Evolutionary conservation across 2,888 invertebrate species (phyloP), one percentile per base, ranked within the genome.

Genomic region (Ochropacha duplaris): DNA sequence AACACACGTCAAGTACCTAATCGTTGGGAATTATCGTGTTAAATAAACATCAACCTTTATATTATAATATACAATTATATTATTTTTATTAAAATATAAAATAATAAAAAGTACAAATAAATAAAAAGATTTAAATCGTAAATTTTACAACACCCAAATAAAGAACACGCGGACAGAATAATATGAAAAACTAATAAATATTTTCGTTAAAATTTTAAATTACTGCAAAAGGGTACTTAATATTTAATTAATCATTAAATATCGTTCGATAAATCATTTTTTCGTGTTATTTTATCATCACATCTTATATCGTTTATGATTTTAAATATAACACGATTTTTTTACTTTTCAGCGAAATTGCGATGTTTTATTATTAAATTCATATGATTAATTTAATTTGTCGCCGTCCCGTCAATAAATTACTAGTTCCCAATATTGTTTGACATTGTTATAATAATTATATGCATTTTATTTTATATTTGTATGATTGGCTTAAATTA

Each of bases 391-490:
- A 54, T 56, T 34, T 56, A 54, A 24, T 58, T 61, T 71, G 65
- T 55, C 74, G 73, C 75, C 73, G 73, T 68, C 66, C 73, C 80
- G 74, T 75, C 72, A 54, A 58, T 54, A n/a, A n/a, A 44, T 44
- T 36, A 36, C n/a, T 3, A 44, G 9, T 77, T 74, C 69, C 74
- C 72, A 56, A 51, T 55, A 9, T 44, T 62, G 57, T 34, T 65
- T 55, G 54, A 57, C 60, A 55, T 54, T 54, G n/a, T n/a, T n/a
- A n/a, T n/a, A n/a, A n/a, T n/a, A n/a, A n/a, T n/a, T n/a, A n/a
- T n/a, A n/a, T n/a, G n/a, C n/a, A n/a, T 59, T 58, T 55, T 54
- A 24, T 54, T 49, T n/a, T 50, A n/a, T 24, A 55, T 22, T 34
- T 50, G 31, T 1, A 44, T 19, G 8, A 9, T 19, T 36, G 36